Percentiles rank a stretch among this genome's conserved stretches.
Conservation (phyloP, 2,797 vertebrate genomes). For the Pseudotriccus pelzelni region DNA sequence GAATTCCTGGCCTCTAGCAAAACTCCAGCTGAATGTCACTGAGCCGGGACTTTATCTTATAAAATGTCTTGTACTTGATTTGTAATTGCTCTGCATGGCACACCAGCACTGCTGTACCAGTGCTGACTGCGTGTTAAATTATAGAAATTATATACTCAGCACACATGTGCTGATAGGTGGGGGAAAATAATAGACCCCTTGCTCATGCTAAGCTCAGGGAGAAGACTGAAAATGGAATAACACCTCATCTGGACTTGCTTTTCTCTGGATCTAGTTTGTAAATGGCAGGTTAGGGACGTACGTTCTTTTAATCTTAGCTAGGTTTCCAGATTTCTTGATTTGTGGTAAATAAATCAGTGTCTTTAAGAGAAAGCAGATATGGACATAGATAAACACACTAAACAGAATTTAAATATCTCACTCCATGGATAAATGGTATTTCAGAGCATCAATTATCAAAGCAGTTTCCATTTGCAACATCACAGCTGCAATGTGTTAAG, state of each 20-base stretch:
- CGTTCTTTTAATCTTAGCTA: background rate
- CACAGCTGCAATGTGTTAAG: background rate
- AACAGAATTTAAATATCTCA: background rate
- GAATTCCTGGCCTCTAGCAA: background rate
- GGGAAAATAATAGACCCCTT: background rate
- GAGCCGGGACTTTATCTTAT: background rate
- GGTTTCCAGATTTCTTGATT: background rate
- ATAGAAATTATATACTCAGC: background rate
- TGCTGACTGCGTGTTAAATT: background rate
- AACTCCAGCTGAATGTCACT: background rate
- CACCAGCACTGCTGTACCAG: background rate
- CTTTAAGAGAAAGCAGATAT: background rate
- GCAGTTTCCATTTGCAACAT: slow-evolving; percentile 26
- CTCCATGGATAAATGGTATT: background rate
- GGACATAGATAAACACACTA: background rate
- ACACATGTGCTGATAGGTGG: background rate
- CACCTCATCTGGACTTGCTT: background rate
- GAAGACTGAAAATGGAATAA: background rate
- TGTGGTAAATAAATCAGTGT: background rate
- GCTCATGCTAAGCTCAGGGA: background rate
- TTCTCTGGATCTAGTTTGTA: background rate
- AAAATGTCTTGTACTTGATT: background rate
- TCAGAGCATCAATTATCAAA: slow-evolving; percentile 32
- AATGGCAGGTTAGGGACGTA: background rate
- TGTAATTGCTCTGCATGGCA: background rate